phyloP scores from a whole-genome alignment of 1,140 invertebrate species.

The Drosophila santomea region DNA sequence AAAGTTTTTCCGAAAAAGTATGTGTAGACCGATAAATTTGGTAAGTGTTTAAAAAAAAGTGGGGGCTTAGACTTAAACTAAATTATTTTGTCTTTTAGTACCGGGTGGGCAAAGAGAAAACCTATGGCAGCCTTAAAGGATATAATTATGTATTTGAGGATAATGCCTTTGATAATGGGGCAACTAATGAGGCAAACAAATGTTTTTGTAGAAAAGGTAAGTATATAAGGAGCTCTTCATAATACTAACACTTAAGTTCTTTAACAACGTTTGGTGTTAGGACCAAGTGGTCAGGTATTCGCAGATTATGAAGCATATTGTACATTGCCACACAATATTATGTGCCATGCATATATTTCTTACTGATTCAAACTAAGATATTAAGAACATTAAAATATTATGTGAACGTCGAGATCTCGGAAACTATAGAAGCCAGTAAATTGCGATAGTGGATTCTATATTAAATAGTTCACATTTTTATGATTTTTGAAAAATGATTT shows the following conservation, averaged over 20 bases:
- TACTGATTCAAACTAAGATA: too few relatives aligned
- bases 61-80: not conserved
- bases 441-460: too few relatives aligned
- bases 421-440: too few relatives aligned
- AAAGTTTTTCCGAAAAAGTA: constrained; percentile 92
- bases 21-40: constrained; percentile 91
- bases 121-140: constrained; percentile 86
- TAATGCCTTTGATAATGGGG: constrained; percentile 91
- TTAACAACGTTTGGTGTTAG: too few relatives aligned
- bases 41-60: constrained; percentile 85
- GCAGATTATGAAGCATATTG: too few relatives aligned
- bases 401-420: too few relatives aligned
- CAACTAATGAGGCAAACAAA: constrained; percentile 89
- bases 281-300: too few relatives aligned
- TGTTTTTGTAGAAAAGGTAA: constrained; percentile 90
- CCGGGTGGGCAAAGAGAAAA: constrained; percentile 86
- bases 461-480: too few relatives aligned
- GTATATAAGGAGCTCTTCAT: constrained; percentile 5
- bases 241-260: not conserved
- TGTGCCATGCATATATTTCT: too few relatives aligned
- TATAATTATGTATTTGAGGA: constrained; percentile 90
- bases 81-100: constrained; percentile 85
- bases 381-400: too few relatives aligned
- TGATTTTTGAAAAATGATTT: too few relatives aligned
- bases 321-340: too few relatives aligned